Base-by-base conservation (phyloP, 2,113 vertebrate genomes). In the Oreotrochilus melanogaster region DNA sequence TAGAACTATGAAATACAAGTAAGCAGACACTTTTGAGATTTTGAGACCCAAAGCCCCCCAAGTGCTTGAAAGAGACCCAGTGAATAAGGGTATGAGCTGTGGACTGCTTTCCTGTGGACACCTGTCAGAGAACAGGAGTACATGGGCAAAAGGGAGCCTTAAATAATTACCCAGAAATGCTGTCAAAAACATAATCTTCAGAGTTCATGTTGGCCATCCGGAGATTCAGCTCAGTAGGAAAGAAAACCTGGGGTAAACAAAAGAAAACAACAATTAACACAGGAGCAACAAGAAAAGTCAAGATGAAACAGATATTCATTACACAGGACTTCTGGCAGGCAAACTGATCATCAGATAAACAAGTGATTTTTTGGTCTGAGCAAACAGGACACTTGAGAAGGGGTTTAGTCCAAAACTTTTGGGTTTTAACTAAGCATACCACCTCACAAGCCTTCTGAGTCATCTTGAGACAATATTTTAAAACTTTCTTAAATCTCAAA, bases 141-240 rank as follows among this genome's bases (percentile, higher is more conserved):
- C 25, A 82, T 3, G 1, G 35, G 45, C 7, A 79, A 92, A 91
- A 14, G 15, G 14, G 51, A 67, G 64, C 69, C 67, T 83, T 90
- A 83, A 89, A 85, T 79, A 39, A 91, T 98, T 98, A 98, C 98
- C 98, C 98, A 95, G 98, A 95, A 96, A 98, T 98, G 97, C 97
- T 98, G 97, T 98, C 98, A 97, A 98, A 98, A 74, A 98, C 98
- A 96, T 99, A 99, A 88, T 99, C 99, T 95, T 99, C 99, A 65
- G 99, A 98, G 88, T 97, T 97, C 97, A 99, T 98, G 96, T 98
- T 98, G 81, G 98, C 96, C 99, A 99, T 99, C 62, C 99, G 98
- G 94, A 99, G 98, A 96, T 99, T 99, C 97, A 99, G 97, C 89
- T 99, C 99, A 95, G 98, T 97, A 91, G 99, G 98, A 98, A 99